phyloP scores from a whole-genome alignment of 1,140 invertebrate species.

The Conopomorpha cramerella region DNA sequence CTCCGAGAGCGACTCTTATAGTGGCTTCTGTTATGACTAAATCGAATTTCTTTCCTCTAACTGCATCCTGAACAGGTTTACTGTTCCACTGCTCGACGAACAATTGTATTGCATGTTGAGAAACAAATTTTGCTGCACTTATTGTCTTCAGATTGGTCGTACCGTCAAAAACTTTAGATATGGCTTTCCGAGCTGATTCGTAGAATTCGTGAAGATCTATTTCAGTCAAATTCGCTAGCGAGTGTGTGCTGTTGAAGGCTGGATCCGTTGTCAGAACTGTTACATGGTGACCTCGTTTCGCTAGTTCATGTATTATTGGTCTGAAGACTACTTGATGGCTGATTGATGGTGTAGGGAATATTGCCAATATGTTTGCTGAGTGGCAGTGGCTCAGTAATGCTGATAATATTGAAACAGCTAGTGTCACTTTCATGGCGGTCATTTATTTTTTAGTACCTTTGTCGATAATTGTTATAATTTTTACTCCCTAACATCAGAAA shows the following conservation, averaged over 20 bases:
- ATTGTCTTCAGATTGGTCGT: background rate
- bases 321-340: constrained; percentile 54
- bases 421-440: too few relatives aligned
- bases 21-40: constrained; percentile 18
- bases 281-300: constrained; percentile 47
- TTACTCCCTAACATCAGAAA: too few relatives aligned
- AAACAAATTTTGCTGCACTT: background rate
- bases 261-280: constrained; percentile 19
- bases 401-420: too few relatives aligned
- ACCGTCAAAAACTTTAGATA: background rate
- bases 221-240: constrained; percentile 1
- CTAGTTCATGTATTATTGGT: constrained; percentile 30
- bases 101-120: background rate
- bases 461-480: too few relatives aligned
- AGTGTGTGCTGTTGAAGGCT: background rate
- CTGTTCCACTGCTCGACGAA: constrained; percentile 11
- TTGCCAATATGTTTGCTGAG: constrained; percentile 50
- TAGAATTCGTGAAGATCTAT: constrained; percentile 2
- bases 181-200: background rate
- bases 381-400: too few relatives aligned
- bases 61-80: constrained; percentile 12
- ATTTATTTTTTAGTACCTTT: too few relatives aligned
- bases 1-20: constrained; percentile 7
- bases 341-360: constrained; percentile 42
- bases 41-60: constrained; percentile 15